phyloP scores from a whole-genome alignment of 2,797 vertebrate species.

The Cuniculus paca region DNA sequence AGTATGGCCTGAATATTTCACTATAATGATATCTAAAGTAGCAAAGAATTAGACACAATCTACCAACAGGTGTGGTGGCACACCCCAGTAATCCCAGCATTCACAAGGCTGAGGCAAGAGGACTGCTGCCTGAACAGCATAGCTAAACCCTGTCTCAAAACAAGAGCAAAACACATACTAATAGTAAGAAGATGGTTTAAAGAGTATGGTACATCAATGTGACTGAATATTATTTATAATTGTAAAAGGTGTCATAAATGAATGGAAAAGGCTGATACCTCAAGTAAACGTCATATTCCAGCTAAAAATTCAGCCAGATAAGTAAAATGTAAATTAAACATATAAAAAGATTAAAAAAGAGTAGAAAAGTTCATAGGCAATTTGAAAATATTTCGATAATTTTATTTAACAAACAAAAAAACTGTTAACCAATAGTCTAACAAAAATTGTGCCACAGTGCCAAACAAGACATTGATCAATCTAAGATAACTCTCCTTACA shows the following conservation, averaged over 20 bases:
- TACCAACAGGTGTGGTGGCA: not conserved
- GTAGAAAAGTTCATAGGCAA: not conserved
- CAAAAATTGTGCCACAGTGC: constrained; percentile 46
- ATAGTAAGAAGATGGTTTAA: not conserved
- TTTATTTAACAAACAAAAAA: constrained; percentile 62
- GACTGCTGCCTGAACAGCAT: no score
- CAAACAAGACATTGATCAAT: constrained; percentile 46
- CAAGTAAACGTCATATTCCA: constrained; percentile 12
- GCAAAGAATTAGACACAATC: not conserved
- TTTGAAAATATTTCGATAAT: constrained; percentile 22
- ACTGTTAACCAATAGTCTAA: not conserved
- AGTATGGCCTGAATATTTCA: not conserved
- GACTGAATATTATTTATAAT: not conserved
- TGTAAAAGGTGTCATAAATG: constrained; percentile 2
- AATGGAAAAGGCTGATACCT: not conserved
- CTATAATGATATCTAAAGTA: not conserved
- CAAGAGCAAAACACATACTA: not conserved
- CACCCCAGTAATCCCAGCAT: no score
- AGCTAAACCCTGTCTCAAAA: no score
- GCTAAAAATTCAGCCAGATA: not conserved
- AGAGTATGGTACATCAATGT: not conserved
- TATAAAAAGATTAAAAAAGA: constrained; percentile 19
- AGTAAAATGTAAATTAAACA: constrained; percentile 57
- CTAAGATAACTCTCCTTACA: constrained; percentile 14
- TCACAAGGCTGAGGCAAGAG: no score